These are phyloP conservation scores for Brienomyrus brachyistius DNA, from an alignment of 2,113 vertebrate genomes.

Conservation along the genomic window DNA sequence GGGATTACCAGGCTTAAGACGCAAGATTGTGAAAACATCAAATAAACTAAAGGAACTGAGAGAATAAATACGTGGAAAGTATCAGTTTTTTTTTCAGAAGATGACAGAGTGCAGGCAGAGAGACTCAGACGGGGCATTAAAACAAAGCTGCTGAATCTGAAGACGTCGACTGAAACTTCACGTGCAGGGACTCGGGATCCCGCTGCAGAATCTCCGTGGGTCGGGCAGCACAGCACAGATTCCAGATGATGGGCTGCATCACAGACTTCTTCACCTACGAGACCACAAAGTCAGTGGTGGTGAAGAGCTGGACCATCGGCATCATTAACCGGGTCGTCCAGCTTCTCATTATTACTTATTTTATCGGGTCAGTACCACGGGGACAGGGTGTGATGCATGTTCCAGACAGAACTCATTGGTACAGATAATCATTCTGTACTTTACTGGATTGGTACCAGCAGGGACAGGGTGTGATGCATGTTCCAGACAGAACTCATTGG, in stretches of 20 bases:
- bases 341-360: slow-evolving; percentile 87
- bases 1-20: background rate
- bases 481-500: background rate
- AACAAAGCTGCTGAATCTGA: background rate
- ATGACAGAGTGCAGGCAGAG: background rate
- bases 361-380: slow-evolving; percentile 62
- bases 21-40: background rate
- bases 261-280: slow-evolving; percentile 85
- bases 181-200: background rate
- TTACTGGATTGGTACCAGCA: slow-evolving; percentile 53
- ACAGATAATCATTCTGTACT: slow-evolving; percentile 53
- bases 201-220: background rate
- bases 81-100: background rate
- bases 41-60: background rate
- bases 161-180: background rate
- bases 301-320: slow-evolving; percentile 91
- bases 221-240: background rate
- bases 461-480: background rate
- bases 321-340: slow-evolving; percentile 82
- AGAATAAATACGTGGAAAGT: background rate
- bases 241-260: slow-evolving; percentile 68
- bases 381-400: background rate
- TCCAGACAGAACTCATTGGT: background rate
- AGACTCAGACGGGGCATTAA: background rate
- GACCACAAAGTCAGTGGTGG: slow-evolving; percentile 89